Percentiles rank a stretch among this genome's conserved stretches.
phyloP scores from a whole-genome alignment of 2,888 invertebrate species.

The Acanthosepion esculentum region DNA sequence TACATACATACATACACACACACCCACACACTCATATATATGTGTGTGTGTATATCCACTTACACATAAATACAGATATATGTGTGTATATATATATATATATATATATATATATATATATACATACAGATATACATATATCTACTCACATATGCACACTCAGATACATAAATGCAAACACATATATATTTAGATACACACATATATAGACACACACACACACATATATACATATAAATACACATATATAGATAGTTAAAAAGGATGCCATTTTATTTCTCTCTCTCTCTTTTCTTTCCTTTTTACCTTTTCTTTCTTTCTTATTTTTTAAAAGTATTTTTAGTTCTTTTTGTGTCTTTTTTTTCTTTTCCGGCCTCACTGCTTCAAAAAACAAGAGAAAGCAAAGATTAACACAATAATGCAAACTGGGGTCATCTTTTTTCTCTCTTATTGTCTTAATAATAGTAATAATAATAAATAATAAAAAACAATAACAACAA shows the following conservation, averaged over 20 bases:
- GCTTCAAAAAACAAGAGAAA: neutral
- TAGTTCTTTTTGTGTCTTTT: neutral
- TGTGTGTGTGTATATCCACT: neutral
- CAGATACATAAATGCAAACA: neutral
- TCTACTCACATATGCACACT: neutral
- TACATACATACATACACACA: neutral
- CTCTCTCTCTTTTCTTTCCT: no score
- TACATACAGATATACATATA: neutral
- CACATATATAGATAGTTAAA: no score
- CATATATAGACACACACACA: neutral
- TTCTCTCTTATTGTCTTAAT: no score
- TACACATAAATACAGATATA: no score
- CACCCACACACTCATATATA: neutral
- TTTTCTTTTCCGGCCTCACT: neutral
- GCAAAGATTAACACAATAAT: neutral
- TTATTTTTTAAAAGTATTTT: no score
- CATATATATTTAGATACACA: no score
- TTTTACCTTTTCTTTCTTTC: no score
- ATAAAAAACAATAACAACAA: neutral
- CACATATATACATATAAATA: no score
- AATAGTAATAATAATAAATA: neutral
- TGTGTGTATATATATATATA: no score
- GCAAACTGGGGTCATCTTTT: neutral
- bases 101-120: neutral
- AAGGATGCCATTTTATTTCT: no score